Conservation (phyloP, 2,113 vertebrate species). For the Entomyzon cyanotis region DNA sequence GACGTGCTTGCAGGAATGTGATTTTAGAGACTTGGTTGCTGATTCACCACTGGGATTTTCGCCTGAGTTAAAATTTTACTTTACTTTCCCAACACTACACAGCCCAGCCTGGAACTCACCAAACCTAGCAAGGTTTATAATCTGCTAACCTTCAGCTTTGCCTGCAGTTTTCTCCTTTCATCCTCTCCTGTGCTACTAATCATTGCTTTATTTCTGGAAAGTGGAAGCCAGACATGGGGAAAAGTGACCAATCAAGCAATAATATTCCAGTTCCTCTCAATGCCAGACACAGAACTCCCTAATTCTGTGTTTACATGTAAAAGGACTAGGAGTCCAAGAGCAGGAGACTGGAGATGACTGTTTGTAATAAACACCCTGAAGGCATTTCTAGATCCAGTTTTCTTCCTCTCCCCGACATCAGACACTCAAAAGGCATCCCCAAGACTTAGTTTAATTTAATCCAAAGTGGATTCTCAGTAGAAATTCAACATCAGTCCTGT, state of each 20-base stretch:
- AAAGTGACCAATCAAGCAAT: neutral
- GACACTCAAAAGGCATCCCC: neutral
- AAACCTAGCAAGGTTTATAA: neutral
- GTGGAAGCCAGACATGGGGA: neutral
- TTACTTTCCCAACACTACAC: neutral
- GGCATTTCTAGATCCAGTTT: neutral
- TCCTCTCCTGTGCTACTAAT: neutral
- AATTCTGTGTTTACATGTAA: neutral
- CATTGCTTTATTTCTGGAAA: neutral
- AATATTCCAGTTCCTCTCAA: neutral
- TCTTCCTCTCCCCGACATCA: neutral
- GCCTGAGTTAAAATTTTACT: constrained; percentile 32
- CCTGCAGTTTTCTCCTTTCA: neutral
- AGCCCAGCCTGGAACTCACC: neutral
- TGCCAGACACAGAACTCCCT: neutral
- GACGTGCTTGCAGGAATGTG: neutral
- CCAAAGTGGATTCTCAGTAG: neutral
- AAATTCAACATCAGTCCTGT: neutral
- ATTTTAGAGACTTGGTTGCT: neutral
- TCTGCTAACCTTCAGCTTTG: constrained; percentile 14
- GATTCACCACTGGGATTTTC: constrained; percentile 23
- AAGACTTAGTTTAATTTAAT: neutral
- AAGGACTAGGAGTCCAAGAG: neutral
- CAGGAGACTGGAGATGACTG: neutral
- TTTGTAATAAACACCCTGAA: neutral